phyloP scores from a whole-genome alignment of 2,888 invertebrate species.

The Gnatocerus cornutus region DNA sequence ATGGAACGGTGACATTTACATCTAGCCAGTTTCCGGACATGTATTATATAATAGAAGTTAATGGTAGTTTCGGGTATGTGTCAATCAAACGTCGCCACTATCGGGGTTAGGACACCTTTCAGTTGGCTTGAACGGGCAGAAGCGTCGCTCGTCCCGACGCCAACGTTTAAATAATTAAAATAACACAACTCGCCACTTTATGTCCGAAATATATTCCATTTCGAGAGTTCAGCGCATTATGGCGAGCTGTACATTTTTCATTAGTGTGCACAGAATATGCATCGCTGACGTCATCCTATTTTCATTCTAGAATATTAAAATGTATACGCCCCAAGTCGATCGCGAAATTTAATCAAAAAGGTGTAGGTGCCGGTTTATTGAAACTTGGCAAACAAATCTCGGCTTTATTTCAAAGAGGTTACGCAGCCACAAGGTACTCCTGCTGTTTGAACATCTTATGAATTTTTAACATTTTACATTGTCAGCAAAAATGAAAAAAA shows the following conservation, averaged over 20 bases:
- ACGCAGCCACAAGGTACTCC: conserved; percentile 8
- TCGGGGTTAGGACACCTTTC: conserved; percentile 42
- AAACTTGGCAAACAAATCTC: conserved; percentile 19
- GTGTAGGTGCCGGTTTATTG: conserved; percentile 12
- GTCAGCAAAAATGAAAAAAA: conserved; percentile 8
- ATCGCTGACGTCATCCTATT: conserved; percentile 29
- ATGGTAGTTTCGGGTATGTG: conserved; percentile 68
- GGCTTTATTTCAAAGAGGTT: conserved; percentile 14
- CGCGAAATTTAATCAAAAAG: conserved; percentile 21
- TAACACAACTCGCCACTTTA: conserved; percentile 57
- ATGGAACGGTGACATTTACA: conserved; percentile 62
- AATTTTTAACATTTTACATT: conserved; percentile 9
- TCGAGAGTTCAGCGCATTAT: conserved; percentile 13
- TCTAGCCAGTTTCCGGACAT: conserved; percentile 62
- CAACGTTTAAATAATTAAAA: conserved; percentile 59
- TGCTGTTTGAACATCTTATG: conserved; percentile 18
- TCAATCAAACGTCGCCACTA: conserved; percentile 65
- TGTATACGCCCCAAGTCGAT: conserved; percentile 25
- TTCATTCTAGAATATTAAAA: conserved; percentile 35
- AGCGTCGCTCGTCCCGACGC: conserved; percentile 34
- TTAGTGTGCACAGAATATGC: conserved; percentile 36
- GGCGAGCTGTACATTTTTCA: conserved; percentile 38
- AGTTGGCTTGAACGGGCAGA: conserved; percentile 33
- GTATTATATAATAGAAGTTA: conserved; percentile 67
- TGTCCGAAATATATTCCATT: conserved; percentile 36